These are phyloP conservation scores for Petrolisthes cinctipes DNA, from an alignment of 2,888 invertebrate genomes.

Conservation along the genomic window DNA sequence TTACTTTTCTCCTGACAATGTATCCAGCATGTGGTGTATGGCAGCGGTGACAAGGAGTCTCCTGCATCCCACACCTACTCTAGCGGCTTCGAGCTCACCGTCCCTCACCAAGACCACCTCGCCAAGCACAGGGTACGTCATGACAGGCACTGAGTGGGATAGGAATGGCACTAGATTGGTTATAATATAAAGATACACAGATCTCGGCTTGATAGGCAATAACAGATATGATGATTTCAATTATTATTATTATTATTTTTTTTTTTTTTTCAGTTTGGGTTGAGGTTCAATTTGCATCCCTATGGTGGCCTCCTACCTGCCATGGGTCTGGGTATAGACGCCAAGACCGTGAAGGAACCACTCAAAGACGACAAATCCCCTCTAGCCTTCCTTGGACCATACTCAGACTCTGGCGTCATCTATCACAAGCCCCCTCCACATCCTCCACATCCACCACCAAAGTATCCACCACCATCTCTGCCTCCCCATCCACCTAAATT, in stretches of 20 bases:
- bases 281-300: neutral
- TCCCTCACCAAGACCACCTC: neutral
- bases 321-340: neutral
- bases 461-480: neutral
- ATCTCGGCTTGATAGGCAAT: neutral
- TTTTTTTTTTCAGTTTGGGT: neutral
- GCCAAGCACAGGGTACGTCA: neutral
- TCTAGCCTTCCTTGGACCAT: neutral
- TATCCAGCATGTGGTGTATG: too few species aligned
- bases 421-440: neutral
- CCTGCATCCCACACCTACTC: neutral
- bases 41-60: neutral
- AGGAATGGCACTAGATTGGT: neutral
- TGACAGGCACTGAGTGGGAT: too few species aligned
- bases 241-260: too few species aligned
- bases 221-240: neutral
- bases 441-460: neutral
- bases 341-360: neutral
- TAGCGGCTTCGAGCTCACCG: neutral
- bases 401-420: neutral
- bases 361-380: neutral
- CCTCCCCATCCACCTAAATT: too few species aligned
- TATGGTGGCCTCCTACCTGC: conserved; percentile 5
- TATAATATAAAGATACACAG: neutral
- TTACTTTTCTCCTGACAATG: too few species aligned